Base-by-base conservation (phyloP, 2,797 vertebrate species). In the Dallia pectoralis region DNA sequence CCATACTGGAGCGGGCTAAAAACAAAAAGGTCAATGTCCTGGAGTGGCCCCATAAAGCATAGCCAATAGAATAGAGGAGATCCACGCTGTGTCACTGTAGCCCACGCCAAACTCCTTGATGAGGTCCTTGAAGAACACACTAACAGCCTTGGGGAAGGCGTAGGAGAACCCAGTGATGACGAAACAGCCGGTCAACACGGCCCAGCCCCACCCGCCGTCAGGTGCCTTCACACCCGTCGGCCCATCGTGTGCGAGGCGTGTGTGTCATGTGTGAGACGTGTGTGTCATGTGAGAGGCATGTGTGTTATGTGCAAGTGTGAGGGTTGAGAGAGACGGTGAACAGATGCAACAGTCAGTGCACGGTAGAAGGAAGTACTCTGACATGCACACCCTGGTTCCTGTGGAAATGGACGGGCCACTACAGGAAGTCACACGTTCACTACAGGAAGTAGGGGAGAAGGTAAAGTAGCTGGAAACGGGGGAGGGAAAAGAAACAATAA, bases 21-120 rank as follows among this genome's bases (percentile, higher is more conserved):
- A n/a, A n/a, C n/a, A n/a, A n/a, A n/a, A n/a, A n/a, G n/a, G n/a
- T n/a, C n/a, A n/a, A n/a, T n/a, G n/a, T n/a, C n/a, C n/a, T n/a
- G n/a, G n/a, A n/a, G n/a, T n/a, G n/a, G n/a, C n/a, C n/a, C 97
- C 97, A 0, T 99, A 99, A 4, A 99, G 94, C 97, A 98, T 99
- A 72, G 97, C 97, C 69, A 99, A 87, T 76, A 99, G 87, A 77
- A 99, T 99, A 73, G 97, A 99, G 27, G 97, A 99, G 84, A 99
- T 94, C 97, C 97, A 99, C 47, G 97, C 97, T 0, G 94, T 96
- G 91, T 99, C 96, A 2, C 97, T 99, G 85, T 99, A 98, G 65
- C 97, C 97, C 11, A 98, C 88, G 0, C 85, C 92, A 62, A 97
- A 98, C 88, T 99, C 97, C 0, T 79, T 85, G 81, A 96, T 98